phyloP scores from a whole-genome alignment of 2,113 vertebrate genomes.

The Myocastor coypus region DNA sequence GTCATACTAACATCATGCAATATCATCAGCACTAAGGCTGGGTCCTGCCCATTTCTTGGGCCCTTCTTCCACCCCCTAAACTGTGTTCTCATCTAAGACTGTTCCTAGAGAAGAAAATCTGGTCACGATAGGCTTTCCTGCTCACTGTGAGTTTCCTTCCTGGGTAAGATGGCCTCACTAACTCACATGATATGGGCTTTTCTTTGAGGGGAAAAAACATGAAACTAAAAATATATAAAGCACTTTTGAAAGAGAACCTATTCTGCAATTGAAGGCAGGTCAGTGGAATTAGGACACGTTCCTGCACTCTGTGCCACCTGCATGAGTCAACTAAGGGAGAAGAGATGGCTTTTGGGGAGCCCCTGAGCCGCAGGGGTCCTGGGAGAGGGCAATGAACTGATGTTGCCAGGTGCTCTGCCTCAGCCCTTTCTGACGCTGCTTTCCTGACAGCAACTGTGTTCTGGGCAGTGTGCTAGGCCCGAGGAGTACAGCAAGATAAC shows the following conservation, averaged over 20 bases:
- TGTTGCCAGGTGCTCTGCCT: neutral
- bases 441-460: conserved; percentile 15
- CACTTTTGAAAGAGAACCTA: conserved; percentile 24
- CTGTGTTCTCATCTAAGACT: conserved; percentile 4
- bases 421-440: neutral
- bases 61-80: conserved; percentile 16
- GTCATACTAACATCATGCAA: conserved; percentile 66
- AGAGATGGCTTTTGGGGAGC: neutral
- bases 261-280: conserved; percentile 49
- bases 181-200: conserved; percentile 20
- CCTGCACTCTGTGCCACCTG: neutral
- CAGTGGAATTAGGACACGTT: neutral
- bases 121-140: conserved; percentile 4
- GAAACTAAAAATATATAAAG: conserved; percentile 54
- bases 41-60: conserved; percentile 47
- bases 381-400: neutral
- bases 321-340: neutral
- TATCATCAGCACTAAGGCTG: conserved; percentile 1
- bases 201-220: conserved; percentile 37
- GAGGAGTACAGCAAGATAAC: neutral
- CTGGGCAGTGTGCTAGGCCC: neutral
- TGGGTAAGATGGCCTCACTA: conserved; percentile 54
- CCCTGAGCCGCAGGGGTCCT: neutral
- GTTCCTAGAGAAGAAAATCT: conserved; percentile 65
- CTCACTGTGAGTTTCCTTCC: conserved; percentile 45